Conservation (phyloP, 2,797 vertebrate genomes). For the Arctocebus calabarensis region DNA sequence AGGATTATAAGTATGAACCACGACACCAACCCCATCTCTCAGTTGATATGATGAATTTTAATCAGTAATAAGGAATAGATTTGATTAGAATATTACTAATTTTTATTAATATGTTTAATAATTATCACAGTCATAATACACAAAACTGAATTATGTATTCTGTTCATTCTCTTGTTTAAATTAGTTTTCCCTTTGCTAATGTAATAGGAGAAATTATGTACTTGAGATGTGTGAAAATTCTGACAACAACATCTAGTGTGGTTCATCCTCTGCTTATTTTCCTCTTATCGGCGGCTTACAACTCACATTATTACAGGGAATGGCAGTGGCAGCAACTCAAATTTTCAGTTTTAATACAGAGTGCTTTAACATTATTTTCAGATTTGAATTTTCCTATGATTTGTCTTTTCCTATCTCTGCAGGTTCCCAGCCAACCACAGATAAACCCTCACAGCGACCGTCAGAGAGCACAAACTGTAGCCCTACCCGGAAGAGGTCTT, state of each 20-base stretch:
- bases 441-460: slow-evolving; percentile 87
- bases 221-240: slow-evolving; percentile 48
- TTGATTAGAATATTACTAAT: neutral
- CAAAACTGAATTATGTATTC: slow-evolving; percentile 13
- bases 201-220: slow-evolving; percentile 23
- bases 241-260: neutral
- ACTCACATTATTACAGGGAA: neutral
- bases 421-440: slow-evolving; percentile 87
- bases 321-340: slow-evolving; percentile 51
- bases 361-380: neutral
- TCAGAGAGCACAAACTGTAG: slow-evolving; percentile 88
- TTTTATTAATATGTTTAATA: slow-evolving; percentile 33
- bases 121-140: slow-evolving; percentile 16
- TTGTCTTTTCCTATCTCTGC: slow-evolving; percentile 68
- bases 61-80: neutral
- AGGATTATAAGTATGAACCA: neutral
- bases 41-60: slow-evolving; percentile 44
- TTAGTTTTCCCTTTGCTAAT: slow-evolving; percentile 45
- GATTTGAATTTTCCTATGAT: slow-evolving; percentile 58
- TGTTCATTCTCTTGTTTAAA: slow-evolving; percentile 52
- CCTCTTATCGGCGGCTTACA: neutral
- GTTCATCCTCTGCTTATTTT: neutral
- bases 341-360: slow-evolving; percentile 1
- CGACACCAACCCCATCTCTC: neutral
- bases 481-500: slow-evolving; percentile 88